These are phyloP conservation scores for Siniperca knerii DNA, from an alignment of 2,113 vertebrate species.

Conservation along the genomic window DNA sequence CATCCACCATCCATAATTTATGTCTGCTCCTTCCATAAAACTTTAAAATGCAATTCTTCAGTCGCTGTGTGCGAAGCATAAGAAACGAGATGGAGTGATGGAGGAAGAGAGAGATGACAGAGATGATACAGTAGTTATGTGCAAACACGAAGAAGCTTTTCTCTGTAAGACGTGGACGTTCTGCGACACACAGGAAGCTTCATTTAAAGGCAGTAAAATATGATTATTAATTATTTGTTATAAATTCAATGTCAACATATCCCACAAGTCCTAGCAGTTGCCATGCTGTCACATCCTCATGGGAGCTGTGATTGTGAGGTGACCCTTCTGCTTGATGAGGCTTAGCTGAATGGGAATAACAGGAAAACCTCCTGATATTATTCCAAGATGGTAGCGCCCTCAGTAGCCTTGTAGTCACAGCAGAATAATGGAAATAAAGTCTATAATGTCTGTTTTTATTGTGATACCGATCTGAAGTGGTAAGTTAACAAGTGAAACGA, in stretches of 20 bases:
- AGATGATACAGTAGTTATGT: neutral
- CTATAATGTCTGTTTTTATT: too few species aligned
- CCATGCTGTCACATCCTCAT: too few species aligned
- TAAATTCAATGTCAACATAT: neutral
- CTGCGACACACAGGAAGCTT: neutral
- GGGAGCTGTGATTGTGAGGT: too few species aligned
- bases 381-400: too few species aligned
- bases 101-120: neutral
- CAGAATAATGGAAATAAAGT: too few species aligned
- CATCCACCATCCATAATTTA: constrained; percentile 64
- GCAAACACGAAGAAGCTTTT: neutral
- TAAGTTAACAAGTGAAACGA: too few species aligned
- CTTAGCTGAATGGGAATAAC: too few species aligned
- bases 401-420: too few species aligned
- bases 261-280: neutral
- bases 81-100: neutral
- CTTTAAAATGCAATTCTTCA: constrained; percentile 53
- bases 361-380: too few species aligned
- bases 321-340: too few species aligned
- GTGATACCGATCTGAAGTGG: too few species aligned
- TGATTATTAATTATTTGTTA: too few species aligned
- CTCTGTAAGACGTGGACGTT: neutral
- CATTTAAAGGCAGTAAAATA: neutral
- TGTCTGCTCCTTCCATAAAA: constrained; percentile 48
- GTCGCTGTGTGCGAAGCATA: neutral